Evolutionary conservation across 1,140 invertebrate species (phyloP).

Genomic region (Drosophila lowei): DNA sequence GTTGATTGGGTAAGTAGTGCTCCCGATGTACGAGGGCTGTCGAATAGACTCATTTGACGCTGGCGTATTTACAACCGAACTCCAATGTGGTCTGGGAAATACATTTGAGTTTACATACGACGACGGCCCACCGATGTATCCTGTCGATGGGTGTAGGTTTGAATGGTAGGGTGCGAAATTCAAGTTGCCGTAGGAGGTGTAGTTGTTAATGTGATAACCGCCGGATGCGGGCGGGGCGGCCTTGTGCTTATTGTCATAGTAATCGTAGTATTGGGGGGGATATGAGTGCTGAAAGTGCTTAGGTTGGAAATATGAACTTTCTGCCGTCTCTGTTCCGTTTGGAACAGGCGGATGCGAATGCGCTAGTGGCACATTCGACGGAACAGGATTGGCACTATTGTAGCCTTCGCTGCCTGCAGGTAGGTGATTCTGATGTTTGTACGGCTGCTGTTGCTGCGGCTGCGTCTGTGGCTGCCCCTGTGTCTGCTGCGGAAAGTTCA

Average conservation of each 20-base stretch:
- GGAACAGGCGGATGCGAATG: constrained; percentile 42
- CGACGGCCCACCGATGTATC: constrained; percentile 57
- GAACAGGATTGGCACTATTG: constrained; percentile 59
- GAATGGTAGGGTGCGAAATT: constrained; percentile 74
- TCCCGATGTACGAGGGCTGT: constrained; percentile 67
- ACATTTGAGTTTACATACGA: constrained; percentile 67
- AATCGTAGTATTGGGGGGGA: constrained; percentile 73
- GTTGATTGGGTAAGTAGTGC: constrained; percentile 60
- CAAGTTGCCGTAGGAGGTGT: constrained; percentile 66
- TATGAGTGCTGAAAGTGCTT: constrained; percentile 65
- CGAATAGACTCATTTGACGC: constrained; percentile 60
- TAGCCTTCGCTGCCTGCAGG: constrained; percentile 41
- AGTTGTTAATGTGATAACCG: constrained; percentile 66
- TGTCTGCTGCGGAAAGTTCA: constrained; percentile 50
- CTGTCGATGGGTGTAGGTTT: constrained; percentile 60
- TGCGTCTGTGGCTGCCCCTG: constrained; percentile 29
- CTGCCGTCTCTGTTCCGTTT: constrained; percentile 34
- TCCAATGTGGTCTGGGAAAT: constrained; percentile 73
- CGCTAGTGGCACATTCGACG: constrained; percentile 51
- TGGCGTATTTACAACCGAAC: constrained; percentile 61
- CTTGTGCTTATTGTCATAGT: constrained; percentile 75
- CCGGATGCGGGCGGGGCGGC: constrained; percentile 39
- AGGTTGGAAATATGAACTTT: constrained; percentile 60
- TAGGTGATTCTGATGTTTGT: constrained; percentile 61
- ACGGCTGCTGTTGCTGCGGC: constrained; percentile 26